Evolutionary conservation across 2,797 vertebrate genomes (phyloP).

Genomic region (Eulemur mongoz): DNA sequence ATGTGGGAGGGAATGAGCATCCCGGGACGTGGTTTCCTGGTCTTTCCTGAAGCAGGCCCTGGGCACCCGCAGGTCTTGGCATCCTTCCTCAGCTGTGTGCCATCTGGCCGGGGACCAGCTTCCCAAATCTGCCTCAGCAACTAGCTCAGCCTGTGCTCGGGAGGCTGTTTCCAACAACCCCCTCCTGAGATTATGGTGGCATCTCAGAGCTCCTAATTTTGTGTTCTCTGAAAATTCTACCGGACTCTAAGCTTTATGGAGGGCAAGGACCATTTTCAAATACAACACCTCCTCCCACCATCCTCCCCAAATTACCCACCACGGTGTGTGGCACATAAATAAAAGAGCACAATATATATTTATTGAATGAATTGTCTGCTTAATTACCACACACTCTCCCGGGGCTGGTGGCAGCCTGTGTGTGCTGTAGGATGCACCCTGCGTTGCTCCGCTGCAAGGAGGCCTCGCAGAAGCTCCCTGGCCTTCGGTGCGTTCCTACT

Average conservation of each 20-base stretch:
- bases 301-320: neutral
- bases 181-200: slow-evolving; percentile 18
- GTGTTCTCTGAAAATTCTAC: neutral
- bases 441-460: neutral
- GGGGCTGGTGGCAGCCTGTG: neutral
- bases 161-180: neutral
- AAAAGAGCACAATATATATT: neutral
- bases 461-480: neutral
- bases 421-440: neutral
- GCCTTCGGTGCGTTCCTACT: neutral
- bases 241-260: neutral
- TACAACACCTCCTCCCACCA: neutral
- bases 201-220: neutral
- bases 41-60: slow-evolving; percentile 22
- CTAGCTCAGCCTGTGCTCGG: neutral
- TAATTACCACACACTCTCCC: neutral
- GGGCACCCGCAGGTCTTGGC: slow-evolving; percentile 49
- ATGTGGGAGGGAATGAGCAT: neutral
- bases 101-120: slow-evolving; percentile 42
- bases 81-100: neutral
- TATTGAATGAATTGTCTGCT: neutral
- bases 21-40: neutral
- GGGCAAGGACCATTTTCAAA: neutral
- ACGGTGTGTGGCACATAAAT: neutral
- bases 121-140: slow-evolving; percentile 57